phyloP scores from a whole-genome alignment of 2,888 invertebrate species.

The Polyploca ridens region DNA sequence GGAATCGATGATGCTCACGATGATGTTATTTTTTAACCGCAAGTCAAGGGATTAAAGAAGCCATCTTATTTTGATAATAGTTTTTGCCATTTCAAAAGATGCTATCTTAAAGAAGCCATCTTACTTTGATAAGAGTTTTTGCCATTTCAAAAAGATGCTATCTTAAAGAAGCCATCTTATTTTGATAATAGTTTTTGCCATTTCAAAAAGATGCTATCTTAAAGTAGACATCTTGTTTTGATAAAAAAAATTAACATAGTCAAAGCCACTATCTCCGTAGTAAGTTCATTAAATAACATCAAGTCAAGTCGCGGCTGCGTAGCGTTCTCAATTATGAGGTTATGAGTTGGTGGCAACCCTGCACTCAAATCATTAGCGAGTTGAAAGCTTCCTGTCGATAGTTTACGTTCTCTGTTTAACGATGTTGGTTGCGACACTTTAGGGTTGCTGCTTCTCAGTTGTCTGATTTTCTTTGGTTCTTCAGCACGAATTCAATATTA shows the following conservation, averaged over 20 bases:
- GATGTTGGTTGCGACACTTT: neutral
- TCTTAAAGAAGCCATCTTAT: no score
- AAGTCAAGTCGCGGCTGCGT: neutral
- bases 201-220: no score
- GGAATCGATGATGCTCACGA: no score
- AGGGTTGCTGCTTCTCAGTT: neutral
- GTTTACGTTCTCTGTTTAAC: constrained; percentile 15
- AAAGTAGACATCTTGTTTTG: no score
- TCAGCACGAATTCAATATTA: neutral
- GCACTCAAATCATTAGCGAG: constrained; percentile 13
- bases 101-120: no score
- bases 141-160: no score
- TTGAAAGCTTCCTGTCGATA: constrained; percentile 14
- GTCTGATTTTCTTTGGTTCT: neutral
- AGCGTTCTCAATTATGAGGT: neutral
- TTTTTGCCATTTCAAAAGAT: no score
- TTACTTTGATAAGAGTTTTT: no score
- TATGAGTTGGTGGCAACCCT: constrained; percentile 11
- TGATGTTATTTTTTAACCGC: no score
- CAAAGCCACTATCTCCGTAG: neutral
- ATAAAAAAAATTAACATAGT: neutral
- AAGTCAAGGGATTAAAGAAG: no score
- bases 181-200: no score
- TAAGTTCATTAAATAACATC: neutral
- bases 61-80: no score